Evolutionary conservation across 2,888 invertebrate genomes (phyloP), one percentile per base, ranked within the genome.

Genomic region (Taphrorychus bicolor): DNA sequence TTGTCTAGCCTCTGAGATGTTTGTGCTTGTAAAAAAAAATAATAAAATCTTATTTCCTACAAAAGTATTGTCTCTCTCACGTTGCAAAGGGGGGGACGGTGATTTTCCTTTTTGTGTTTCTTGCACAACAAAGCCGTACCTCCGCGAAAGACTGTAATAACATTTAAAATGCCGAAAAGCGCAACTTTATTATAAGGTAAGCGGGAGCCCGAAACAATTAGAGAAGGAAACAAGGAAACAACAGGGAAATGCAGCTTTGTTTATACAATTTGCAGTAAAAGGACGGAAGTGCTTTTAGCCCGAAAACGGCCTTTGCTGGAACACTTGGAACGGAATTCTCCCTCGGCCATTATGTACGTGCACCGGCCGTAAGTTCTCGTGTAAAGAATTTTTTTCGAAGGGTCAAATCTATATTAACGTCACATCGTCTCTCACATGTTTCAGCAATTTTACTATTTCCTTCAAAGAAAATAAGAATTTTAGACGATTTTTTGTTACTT

Each of bases 251-350:
- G 58, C 58, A 58, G 48, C 41, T 58, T 58, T 58, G 59, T 59
- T 59, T 59, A 51, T 59, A 59, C 59, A 51, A 59, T 59, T 59
- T 59, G 59, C 59, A 59, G 59, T 59, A 18, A 59, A 59, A 51
- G 49, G 51, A 42, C 51, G 51, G 51, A 49, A 51, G 59, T 49
- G 59, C 59, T 51, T 59, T 59, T 40, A 59, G 59, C 17, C 40
- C 23, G 17, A 59, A 48, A 59, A 16, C 18, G 59, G 48, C 14
- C 22, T 59, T 22, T 7, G 21, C 11, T 51, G 22, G 59, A 19
- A 7, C 23, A 41, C 57, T 41, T 11, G 21, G n/a, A 40, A 54
- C 5, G 9, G 54, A 16, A 32, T 54, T 54, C 19, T 51, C 51
- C 19, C 45, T 14, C 45, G 11, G 19, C n/a, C 51, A 17, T 51